These are phyloP conservation scores for Zaprionus davidi DNA, from an alignment of 1,140 invertebrate species.

Conservation along the genomic window DNA sequence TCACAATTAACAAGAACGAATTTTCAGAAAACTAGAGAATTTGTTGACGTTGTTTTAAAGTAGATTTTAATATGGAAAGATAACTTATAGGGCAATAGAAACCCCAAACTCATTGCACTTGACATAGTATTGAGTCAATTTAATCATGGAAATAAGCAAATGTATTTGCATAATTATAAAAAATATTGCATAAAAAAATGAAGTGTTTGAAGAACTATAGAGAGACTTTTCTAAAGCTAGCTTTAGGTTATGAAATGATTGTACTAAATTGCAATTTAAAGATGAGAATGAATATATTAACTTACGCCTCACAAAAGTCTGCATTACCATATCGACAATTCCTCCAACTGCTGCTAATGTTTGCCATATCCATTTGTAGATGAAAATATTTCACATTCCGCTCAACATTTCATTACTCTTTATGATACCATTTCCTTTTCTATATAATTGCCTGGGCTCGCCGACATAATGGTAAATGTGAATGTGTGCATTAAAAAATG, in stretches of 20 bases:
- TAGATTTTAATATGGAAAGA: not conserved
- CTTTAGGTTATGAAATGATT: too few species aligned
- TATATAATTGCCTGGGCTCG: conserved; percentile 40
- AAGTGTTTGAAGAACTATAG: not conserved
- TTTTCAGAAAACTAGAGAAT: not conserved
- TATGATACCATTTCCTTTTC: conserved; percentile 6
- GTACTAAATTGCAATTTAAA: too few species aligned
- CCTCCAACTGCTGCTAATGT: not conserved
- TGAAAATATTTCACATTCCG: not conserved
- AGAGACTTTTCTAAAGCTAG: not conserved
- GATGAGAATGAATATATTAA: too few species aligned
- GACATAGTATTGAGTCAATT: not conserved
- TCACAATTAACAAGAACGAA: conserved; percentile 13
- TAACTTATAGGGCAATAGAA: not conserved
- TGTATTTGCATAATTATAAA: too few species aligned
- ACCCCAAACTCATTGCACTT: not conserved
- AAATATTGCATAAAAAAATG: too few species aligned
- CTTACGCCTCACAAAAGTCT: not conserved
- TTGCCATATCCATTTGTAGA: not conserved
- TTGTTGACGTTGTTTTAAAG: conserved; percentile 8
- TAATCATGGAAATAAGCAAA: not conserved
- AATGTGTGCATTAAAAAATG: conserved; percentile 60
- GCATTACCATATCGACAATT: not conserved
- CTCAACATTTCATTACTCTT: conserved; percentile 6
- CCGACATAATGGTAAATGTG: conserved; percentile 58